Conservation (phyloP, 2,113 vertebrate genomes). For the Paracanthobrama guichenoti region DNA sequence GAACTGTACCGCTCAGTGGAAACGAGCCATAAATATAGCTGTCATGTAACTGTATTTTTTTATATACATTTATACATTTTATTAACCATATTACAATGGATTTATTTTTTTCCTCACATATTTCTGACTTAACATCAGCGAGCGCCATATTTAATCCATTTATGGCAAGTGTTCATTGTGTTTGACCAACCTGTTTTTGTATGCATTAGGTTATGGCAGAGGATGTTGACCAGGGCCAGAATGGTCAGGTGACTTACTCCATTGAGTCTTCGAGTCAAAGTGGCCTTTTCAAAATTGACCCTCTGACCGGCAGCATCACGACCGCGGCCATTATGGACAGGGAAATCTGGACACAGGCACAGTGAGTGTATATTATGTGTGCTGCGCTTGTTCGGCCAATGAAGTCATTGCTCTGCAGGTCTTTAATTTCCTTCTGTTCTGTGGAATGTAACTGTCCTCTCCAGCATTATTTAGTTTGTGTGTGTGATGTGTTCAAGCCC, state of each 20-base stretch:
- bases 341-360: slow-evolving; percentile 94
- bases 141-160: neutral
- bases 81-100: neutral
- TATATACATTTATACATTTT: neutral
- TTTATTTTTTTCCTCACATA: no score
- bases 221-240: slow-evolving; percentile 90
- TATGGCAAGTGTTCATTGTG: neutral
- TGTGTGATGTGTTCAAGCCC: slow-evolving; percentile 41
- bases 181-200: neutral
- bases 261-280: slow-evolving; percentile 85
- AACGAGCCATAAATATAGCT: no score
- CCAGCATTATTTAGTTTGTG: slow-evolving; percentile 6
- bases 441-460: slow-evolving; percentile 49
- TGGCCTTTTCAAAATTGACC: slow-evolving; percentile 89
- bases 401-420: slow-evolving; percentile 38
- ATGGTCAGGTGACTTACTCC: slow-evolving; percentile 93
- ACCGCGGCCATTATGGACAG: slow-evolving; percentile 96
- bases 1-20: no score
- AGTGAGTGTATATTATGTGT: slow-evolving; percentile 75
- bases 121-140: neutral
- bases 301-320: slow-evolving; percentile 86
- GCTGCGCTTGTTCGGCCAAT: slow-evolving; percentile 14
- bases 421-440: slow-evolving; percentile 45
- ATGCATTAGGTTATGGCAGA: slow-evolving; percentile 87
- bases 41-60: no score